A percentile compares a stretch with the other conserved stretches of the same genome.
These are phyloP conservation scores for Chloroceryle amazona DNA, from an alignment of 2,797 vertebrate species.

Conservation along the genomic window DNA sequence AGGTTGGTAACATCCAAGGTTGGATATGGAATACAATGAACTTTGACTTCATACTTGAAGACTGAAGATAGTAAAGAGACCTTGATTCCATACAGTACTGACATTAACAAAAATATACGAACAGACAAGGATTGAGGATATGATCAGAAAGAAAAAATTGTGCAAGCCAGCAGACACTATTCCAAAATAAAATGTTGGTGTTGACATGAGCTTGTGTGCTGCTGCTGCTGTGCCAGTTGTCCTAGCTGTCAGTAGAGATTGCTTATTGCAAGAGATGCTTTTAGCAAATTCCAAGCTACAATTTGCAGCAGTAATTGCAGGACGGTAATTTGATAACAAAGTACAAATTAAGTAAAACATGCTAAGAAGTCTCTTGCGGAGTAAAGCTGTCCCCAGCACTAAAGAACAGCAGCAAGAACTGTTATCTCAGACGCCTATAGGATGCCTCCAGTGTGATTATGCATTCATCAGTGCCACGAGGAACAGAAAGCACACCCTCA, in stretches of 20 bases:
- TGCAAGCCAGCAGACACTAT: neutral
- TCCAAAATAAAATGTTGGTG: neutral
- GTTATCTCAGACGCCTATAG: neutral
- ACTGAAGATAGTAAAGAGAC: neutral
- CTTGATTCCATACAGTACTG: neutral
- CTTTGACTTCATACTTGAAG: neutral
- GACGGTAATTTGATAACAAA: neutral
- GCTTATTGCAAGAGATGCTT: neutral
- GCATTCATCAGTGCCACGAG: neutral
- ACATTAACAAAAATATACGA: neutral
- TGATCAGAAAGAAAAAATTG: neutral
- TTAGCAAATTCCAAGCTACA: neutral
- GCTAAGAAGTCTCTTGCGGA: slow-evolving; percentile 16
- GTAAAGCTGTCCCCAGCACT: neutral
- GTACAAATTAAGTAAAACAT: slow-evolving; percentile 1
- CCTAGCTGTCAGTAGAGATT: neutral
- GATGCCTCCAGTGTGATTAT: neutral
- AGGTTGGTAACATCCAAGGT: neutral
- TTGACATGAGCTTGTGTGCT: neutral
- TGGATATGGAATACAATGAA: neutral
- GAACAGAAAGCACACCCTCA: neutral
- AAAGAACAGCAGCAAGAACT: neutral
- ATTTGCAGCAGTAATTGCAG: neutral
- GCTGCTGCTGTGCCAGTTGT: neutral
- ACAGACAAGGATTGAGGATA: neutral